phyloP scores from a whole-genome alignment of 92 coral and sea anemone genomes.

The Paramuricea clavata region DNA sequence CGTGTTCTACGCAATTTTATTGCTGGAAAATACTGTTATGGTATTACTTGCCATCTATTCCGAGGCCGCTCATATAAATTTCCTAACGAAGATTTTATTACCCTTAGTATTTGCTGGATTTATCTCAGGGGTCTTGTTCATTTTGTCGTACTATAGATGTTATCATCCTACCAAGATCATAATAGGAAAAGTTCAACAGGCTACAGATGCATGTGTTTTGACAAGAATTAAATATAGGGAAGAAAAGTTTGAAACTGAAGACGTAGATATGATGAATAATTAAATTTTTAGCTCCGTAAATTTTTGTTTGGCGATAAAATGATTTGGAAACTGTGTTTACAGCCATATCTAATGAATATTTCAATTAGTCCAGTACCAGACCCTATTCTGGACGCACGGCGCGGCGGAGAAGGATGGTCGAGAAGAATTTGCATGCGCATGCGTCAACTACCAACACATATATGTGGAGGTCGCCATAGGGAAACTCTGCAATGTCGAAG shows the following conservation, averaged over 20 bases:
- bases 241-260: not conserved
- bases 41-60: not conserved
- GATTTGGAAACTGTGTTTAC: too few relatives aligned
- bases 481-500: too few relatives aligned
- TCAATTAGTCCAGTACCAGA: too few relatives aligned
- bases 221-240: not conserved
- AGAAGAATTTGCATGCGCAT: too few relatives aligned
- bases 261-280: too few relatives aligned
- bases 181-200: not conserved
- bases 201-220: not conserved
- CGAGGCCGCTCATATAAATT: not conserved
- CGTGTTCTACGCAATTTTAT: not conserved
- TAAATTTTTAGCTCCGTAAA: too few relatives aligned
- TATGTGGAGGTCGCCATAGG: too few relatives aligned
- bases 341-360: too few relatives aligned
- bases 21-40: not conserved
- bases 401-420: too few relatives aligned
- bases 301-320: too few relatives aligned
- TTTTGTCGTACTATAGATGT: not conserved
- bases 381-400: too few relatives aligned
- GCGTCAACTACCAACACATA: too few relatives aligned
- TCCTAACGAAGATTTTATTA: not conserved
- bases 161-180: not conserved
- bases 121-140: not conserved
- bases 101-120: slow-evolving; percentile 17